phyloP scores from a whole-genome alignment of 2,113 vertebrate species.

The Hucho hucho region DNA sequence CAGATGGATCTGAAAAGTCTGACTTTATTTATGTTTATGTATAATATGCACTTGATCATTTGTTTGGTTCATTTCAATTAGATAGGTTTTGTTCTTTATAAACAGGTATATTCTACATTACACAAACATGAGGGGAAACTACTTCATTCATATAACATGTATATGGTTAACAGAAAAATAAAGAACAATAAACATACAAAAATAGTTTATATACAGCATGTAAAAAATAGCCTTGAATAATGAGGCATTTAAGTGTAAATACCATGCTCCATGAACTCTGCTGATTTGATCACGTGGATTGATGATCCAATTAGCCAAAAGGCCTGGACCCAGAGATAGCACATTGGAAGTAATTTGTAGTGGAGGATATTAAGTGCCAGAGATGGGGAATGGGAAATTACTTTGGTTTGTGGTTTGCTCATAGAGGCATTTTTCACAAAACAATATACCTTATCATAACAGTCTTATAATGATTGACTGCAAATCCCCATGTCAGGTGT shows the following conservation, averaged over 20 bases:
- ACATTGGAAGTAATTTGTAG: conserved; percentile 8
- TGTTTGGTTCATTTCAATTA: conserved; percentile 41
- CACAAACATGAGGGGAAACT: conserved; percentile 64
- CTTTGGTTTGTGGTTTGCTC: conserved; percentile 3
- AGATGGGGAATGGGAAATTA: conserved; percentile 7
- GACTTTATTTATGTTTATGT: conserved; percentile 63
- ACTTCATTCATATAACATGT: conserved; percentile 74
- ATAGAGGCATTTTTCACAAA: background rate
- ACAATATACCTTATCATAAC: background rate
- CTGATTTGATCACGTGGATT: conserved; percentile 18
- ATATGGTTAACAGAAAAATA: conserved; percentile 62
- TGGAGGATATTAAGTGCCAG: conserved; percentile 36
- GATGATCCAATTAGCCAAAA: conserved; percentile 10
- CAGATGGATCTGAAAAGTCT: conserved; percentile 10
- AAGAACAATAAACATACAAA: conserved; percentile 53
- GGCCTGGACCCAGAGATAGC: background rate
- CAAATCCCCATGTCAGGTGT: background rate
- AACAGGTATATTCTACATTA: conserved; percentile 61
- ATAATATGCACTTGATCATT: conserved; percentile 19
- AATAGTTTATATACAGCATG: conserved; percentile 63
- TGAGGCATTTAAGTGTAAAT: conserved; percentile 34
- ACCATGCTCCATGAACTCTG: conserved; percentile 21
- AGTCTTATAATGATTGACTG: background rate
- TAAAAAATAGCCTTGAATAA: conserved; percentile 50
- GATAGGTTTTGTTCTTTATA: conserved; percentile 52